Evolutionary conservation across 2,888 invertebrate genomes (phyloP).

Genomic region (Hirtodrosophila cameraria): DNA sequence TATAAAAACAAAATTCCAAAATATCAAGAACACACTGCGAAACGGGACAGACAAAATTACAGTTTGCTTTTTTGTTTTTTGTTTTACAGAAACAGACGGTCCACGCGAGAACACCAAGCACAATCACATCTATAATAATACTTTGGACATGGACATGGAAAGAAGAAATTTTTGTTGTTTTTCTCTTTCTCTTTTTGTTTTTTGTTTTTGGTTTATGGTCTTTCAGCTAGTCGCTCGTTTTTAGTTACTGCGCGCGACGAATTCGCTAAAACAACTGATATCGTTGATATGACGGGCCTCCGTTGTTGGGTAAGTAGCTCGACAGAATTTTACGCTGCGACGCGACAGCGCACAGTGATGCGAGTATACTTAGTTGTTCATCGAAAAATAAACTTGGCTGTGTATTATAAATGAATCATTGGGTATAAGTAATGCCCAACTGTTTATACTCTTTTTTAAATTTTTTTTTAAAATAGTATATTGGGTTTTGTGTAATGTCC

Average conservation of each 20-base stretch:
- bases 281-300: slow-evolving; percentile 77
- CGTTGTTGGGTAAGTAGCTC: slow-evolving; percentile 67
- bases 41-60: slow-evolving; percentile 56
- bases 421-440: background rate
- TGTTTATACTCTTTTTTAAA: background rate
- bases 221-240: slow-evolving; percentile 27
- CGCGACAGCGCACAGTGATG: slow-evolving; percentile 55
- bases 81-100: slow-evolving; percentile 22
- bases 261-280: slow-evolving; percentile 80
- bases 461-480: background rate
- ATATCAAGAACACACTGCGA: slow-evolving; percentile 4
- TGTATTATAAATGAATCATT: background rate
- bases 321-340: slow-evolving; percentile 55
- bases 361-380: background rate
- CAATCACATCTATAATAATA: slow-evolving; percentile 17
- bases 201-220: slow-evolving; percentile 22
- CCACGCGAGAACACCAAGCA: slow-evolving; percentile 18
- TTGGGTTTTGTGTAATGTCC: no score
- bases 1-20: slow-evolving; percentile 58
- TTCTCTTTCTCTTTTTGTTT: no score
- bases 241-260: slow-evolving; percentile 72
- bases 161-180: slow-evolving; percentile 40
- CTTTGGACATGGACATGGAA: slow-evolving; percentile 46
- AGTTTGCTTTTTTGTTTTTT: slow-evolving; percentile 41
- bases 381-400: slow-evolving; percentile 1